phyloP scores from a whole-genome alignment of 2,113 vertebrate species.

The Rhabdornis inornatus region DNA sequence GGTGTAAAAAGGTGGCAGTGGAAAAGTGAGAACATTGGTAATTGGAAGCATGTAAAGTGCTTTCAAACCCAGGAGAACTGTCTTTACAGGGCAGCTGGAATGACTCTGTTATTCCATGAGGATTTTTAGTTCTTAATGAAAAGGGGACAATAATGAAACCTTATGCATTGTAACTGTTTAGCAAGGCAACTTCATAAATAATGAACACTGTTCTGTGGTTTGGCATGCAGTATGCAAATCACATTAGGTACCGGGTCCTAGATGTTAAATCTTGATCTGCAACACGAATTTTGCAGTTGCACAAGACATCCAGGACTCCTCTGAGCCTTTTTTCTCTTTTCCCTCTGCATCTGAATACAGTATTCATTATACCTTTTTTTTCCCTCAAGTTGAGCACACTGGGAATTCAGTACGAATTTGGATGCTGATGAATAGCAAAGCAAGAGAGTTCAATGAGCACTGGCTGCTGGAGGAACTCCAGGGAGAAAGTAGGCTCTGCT shows the following conservation, averaged over 20 bases:
- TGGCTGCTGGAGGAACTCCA: background rate
- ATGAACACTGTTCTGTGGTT: background rate
- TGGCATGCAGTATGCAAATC: background rate
- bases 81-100: background rate
- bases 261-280: background rate
- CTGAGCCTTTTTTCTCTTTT: background rate
- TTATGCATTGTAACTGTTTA: accelerated
- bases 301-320: background rate
- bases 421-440: background rate
- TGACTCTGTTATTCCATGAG: background rate
- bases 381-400: background rate
- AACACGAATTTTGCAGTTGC: background rate
- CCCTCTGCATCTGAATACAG: background rate
- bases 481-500: background rate
- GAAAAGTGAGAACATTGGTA: background rate
- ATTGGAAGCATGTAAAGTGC: background rate
- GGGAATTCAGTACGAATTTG: background rate
- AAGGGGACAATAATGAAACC: background rate
- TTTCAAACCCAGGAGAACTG: background rate
- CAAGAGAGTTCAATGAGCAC: background rate
- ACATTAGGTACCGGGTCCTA: accelerated
- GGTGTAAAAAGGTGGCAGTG: background rate
- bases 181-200: background rate
- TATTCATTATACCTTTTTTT: background rate
- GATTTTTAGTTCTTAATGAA: background rate